These are phyloP conservation scores for Caenorhabditis zanzibari DNA, from an alignment of 2,888 invertebrate genomes.

Conservation along the genomic window DNA sequence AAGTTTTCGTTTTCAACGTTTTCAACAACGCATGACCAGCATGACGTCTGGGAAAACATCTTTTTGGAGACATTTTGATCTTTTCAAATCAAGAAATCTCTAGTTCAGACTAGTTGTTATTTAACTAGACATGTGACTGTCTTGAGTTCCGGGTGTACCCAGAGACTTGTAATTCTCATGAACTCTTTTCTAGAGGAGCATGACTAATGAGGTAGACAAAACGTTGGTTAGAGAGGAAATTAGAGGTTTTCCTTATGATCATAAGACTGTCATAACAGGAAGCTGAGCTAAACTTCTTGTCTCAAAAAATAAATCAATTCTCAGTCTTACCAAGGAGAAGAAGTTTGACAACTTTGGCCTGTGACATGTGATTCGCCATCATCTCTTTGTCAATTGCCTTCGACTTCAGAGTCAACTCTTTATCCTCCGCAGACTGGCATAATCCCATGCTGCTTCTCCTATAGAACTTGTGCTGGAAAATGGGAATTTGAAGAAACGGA, in stretches of 20 bases:
- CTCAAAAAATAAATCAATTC: too few relatives aligned
- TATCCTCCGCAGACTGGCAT: slow-evolving; percentile 82
- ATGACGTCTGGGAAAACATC: slow-evolving; percentile 10
- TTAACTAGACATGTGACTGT: too few relatives aligned
- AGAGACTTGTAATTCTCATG: too few relatives aligned
- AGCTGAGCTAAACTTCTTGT: too few relatives aligned
- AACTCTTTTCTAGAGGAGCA: too few relatives aligned
- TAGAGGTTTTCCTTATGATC: too few relatives aligned
- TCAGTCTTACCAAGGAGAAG: slow-evolving; percentile 70
- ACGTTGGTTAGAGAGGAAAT: too few relatives aligned
- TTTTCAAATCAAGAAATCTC: neutral
- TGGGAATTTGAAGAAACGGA: neutral
- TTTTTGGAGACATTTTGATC: neutral
- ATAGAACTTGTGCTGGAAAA: slow-evolving; percentile 15
- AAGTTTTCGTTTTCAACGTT: slow-evolving; percentile 4
- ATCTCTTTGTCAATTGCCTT: slow-evolving; percentile 82
- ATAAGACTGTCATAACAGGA: too few relatives aligned
- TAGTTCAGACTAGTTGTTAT: neutral
- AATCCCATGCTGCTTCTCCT: slow-evolving; percentile 77
- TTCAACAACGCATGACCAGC: slow-evolving; percentile 25
- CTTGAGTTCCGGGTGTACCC: neutral
- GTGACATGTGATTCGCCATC: slow-evolving; percentile 78
- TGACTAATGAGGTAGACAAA: too few relatives aligned
- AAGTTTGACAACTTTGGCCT: slow-evolving; percentile 79
- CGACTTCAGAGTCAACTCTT: slow-evolving; percentile 80